These are phyloP conservation scores for Camponotus pennsylvanicus DNA, from an alignment of 1,140 invertebrate species.

Conservation along the genomic window DNA sequence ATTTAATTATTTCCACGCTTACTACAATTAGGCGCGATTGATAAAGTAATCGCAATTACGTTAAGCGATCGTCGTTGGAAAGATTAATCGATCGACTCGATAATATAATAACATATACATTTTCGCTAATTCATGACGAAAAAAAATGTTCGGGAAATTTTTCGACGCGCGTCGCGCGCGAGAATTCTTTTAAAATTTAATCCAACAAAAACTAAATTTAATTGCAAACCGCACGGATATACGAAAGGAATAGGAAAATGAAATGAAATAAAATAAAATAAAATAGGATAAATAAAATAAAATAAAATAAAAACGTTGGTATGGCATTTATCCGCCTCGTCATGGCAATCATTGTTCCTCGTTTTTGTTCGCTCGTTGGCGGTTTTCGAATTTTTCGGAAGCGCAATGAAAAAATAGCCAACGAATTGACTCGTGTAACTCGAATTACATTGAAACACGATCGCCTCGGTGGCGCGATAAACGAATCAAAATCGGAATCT, in stretches of 20 bases:
- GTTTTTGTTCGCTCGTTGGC: conserved; percentile 54
- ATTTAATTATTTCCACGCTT: conserved; percentile 19
- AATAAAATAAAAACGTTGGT: conserved; percentile 12
- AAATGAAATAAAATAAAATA: neutral
- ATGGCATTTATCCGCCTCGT: conserved; percentile 55
- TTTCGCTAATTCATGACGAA: neutral
- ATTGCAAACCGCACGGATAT: conserved; percentile 32
- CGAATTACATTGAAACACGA: conserved; percentile 49
- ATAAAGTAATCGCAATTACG: neutral
- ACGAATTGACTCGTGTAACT: conserved; percentile 13
- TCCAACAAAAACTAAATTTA: conserved; percentile 54
- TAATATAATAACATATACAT: neutral
- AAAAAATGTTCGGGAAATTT: conserved; percentile 4
- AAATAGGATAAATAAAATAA: neutral
- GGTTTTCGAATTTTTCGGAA: conserved; percentile 51
- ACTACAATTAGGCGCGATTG: neutral
- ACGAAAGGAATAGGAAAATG: neutral
- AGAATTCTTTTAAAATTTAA: conserved; percentile 54
- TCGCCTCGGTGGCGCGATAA: neutral
- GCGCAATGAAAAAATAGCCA: conserved; percentile 52
- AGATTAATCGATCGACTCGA: neutral
- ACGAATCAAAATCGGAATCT: neutral
- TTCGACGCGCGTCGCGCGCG: neutral
- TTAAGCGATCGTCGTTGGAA: neutral
- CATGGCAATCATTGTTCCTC: conserved; percentile 57